phyloP scores from a whole-genome alignment of 2,113 vertebrate genomes.

The Urocitellus parryii region DNA sequence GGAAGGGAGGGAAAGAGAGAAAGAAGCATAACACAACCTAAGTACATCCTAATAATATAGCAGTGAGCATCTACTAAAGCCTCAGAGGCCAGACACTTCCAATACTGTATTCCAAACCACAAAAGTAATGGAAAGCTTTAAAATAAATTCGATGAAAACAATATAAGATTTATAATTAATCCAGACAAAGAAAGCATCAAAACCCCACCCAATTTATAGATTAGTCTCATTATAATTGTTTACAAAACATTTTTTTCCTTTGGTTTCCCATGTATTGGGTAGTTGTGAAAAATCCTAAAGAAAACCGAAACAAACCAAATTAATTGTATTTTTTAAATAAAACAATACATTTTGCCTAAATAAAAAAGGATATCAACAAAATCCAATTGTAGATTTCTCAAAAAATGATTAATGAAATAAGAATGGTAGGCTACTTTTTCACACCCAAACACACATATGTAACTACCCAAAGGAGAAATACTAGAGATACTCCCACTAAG shows the following conservation, averaged over 20 bases:
- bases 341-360: neutral
- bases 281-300: neutral
- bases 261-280: too few species aligned
- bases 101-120: neutral
- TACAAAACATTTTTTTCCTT: too few species aligned
- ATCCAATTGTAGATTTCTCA: neutral
- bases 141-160: slow-evolving; percentile 4
- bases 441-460: neutral
- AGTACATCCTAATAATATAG: neutral
- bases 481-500: neutral
- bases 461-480: neutral
- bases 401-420: neutral
- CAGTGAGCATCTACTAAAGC: neutral
- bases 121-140: neutral
- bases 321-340: neutral
- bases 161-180: neutral
- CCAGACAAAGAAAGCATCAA: neutral
- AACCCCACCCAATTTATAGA: neutral
- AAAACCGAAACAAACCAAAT: neutral
- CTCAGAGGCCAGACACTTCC: neutral
- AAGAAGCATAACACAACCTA: neutral
- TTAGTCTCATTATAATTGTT: neutral
- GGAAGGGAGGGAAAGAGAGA: neutral
- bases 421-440: neutral
- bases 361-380: neutral